Base-by-base conservation (phyloP, 2,113 vertebrate species). In the Fukomys damarensis region DNA sequence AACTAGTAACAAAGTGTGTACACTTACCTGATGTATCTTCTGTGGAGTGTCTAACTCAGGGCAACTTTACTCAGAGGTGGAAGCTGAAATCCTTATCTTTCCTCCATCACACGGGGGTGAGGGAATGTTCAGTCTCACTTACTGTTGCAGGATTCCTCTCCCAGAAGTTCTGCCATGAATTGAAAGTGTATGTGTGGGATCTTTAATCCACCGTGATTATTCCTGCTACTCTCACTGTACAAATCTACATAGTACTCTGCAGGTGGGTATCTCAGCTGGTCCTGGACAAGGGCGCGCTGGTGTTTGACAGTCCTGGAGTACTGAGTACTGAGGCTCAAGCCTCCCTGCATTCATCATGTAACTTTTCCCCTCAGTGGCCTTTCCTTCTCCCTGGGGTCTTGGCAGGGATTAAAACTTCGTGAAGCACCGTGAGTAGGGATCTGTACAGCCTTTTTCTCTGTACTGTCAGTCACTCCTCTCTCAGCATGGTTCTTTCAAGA, bases 1-100 rank as follows among this genome's bases (percentile, higher is more conserved):
- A 76, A 76, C 24, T 92, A n/a, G 6, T 94, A 96, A 90, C 92
- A 90, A 89, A 84, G 12, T 35, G 16, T 93, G 16, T 81, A 5
- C 1, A 52, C 10, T 82, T 95, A 59, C 43, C 26, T 91, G 24
- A 28, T 95, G 20, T 91, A 65, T 86, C 58, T 91, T 89, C 46
- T 58, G 16, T 86, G 77, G 77, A 20, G 58, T 56, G 4, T 94
- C 13, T 82, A 66, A 43, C 38, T 58, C 0, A 10, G 65, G 81
- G 2, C 5, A 70, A 17, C 17, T 91, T 90, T 93, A 22, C 24
- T 74, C 35, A n/a, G 86, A 63, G 43, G 46, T 22, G 22, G 76
- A 61, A 54, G 52, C 58, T 91, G 70, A 58, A 68, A 89, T 95
- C 58, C n/a, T 16, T 35, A n/a, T 93, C 17, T 61, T 95, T 43